phyloP scores from a whole-genome alignment of 2,797 vertebrate genomes.

The Diceros bicornis region DNA sequence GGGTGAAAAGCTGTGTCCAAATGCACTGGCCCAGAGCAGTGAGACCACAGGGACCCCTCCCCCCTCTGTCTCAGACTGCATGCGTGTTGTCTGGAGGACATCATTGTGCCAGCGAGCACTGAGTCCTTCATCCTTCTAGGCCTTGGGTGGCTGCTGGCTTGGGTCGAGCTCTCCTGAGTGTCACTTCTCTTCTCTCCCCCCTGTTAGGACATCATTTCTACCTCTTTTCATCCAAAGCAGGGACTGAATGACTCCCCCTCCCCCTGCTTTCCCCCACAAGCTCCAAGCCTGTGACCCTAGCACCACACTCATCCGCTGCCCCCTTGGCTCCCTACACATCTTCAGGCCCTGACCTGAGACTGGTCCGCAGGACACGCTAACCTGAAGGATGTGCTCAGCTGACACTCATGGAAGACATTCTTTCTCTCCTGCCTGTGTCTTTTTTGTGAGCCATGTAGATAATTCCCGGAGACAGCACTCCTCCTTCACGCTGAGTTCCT shows the following conservation, averaged over 20 bases:
- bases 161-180: accelerated
- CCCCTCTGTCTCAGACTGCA: too few relatives aligned
- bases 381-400: too few relatives aligned
- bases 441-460: too few relatives aligned
- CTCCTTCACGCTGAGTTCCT: neutral
- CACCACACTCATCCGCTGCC: neutral
- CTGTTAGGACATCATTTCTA: too few relatives aligned
- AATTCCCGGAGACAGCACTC: too few relatives aligned
- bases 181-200: neutral
- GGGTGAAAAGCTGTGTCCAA: neutral
- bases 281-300: neutral
- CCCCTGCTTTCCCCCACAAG: neutral
- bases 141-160: neutral
- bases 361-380: too few relatives aligned
- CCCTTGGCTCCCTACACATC: neutral
- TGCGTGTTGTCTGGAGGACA: neutral
- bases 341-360: neutral
- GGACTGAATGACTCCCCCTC: neutral
- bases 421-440: too few relatives aligned
- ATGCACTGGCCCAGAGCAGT: neutral
- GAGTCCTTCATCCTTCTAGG: neutral
- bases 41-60: neutral
- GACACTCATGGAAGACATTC: too few relatives aligned
- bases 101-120: accelerated
- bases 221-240: neutral